Base-by-base conservation (phyloP, 2,888 invertebrate genomes). In the Mythimna pallens region DNA sequence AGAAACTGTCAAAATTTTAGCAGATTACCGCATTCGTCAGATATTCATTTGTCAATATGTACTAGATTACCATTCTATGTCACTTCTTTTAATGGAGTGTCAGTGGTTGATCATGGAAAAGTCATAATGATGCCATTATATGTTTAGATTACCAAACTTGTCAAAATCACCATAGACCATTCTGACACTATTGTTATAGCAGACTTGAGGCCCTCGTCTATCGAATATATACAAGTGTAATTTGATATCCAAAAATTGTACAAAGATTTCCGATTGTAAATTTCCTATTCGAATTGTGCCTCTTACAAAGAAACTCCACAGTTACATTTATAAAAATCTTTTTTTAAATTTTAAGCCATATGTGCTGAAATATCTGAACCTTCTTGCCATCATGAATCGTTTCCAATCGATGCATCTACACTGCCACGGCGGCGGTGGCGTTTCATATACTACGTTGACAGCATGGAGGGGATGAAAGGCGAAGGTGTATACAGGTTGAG, bases 381-480 rank as follows among this genome's bases (percentile, higher is more conserved):
- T 40, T 10, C 22, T 22, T 22, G 22, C 61, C 8, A 20, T 54
- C 25, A 22, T 75, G 47, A 65, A 76, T 50, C 30, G 30, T 54
- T 63, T 22, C 17, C 52, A 68, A 71, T 68, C 82, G 72, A 77
- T 71, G 68, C 68, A 65, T 12, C 54, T 14, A 68, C 55, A 65
- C 55, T 9, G 20, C 47, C 5, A 40, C 50, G 61, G 55, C 47
- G 47, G 47, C 47, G 64, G n/a, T n/a, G n/a, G 50, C 65, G 59
- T 77, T 77, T 70, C 43, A 68, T 81, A 76, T 70, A 47, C 52
- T 54, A 55, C 25, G 40, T 36, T 67, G 66, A 58, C 64, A 76
- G 25, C 14, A 47, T 20, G 7, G 47, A 47, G 36, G n/a, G 8
- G 52, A 4, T 62, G 62, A 68, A 82, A 71, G 17, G 58, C 58